A percentile compares a stretch with the other conserved stretches of the same genome.
phyloP scores from a whole-genome alignment of 2,888 invertebrate genomes.

The Matsumyia berberina region DNA sequence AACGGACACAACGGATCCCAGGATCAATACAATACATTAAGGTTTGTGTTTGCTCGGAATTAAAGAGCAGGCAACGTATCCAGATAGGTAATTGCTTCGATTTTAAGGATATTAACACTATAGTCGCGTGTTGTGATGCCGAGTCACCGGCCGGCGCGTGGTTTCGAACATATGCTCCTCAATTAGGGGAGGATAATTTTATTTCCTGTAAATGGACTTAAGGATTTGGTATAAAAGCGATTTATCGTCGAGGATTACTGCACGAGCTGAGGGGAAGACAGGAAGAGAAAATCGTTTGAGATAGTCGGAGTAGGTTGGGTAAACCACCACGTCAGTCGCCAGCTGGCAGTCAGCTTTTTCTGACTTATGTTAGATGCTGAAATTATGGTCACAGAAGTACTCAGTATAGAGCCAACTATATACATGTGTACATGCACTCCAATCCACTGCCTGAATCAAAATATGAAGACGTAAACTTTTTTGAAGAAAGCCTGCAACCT shows the following conservation, averaged over 20 bases:
- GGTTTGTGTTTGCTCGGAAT: conserved; percentile 41
- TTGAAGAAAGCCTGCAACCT: too few relatives aligned
- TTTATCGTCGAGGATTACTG: not conserved
- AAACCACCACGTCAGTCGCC: too few relatives aligned
- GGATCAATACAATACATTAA: conserved; percentile 37
- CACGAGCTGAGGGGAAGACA: too few relatives aligned
- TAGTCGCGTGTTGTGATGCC: conserved; percentile 17
- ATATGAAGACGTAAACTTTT: too few relatives aligned
- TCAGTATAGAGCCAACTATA: too few relatives aligned
- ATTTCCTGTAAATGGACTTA: not conserved
- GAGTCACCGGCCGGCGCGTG: not conserved
- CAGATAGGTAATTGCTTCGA: conserved; percentile 57
- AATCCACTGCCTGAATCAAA: too few relatives aligned
- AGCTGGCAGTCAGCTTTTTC: too few relatives aligned
- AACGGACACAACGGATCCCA: not conserved
- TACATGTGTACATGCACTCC: too few relatives aligned
- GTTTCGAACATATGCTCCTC: conserved; percentile 28
- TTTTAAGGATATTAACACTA: conserved; percentile 67
- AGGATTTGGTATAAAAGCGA: not conserved
- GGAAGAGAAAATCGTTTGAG: too few relatives aligned
- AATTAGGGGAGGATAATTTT: conserved; percentile 37
- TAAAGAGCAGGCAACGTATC: conserved; percentile 45
- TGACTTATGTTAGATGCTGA: too few relatives aligned
- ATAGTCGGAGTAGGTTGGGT: too few relatives aligned
- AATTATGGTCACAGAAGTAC: too few relatives aligned